These are phyloP conservation scores for Kryptopterus vitreolus DNA, from an alignment of 2,797 vertebrate species.

Conservation along the genomic window DNA sequence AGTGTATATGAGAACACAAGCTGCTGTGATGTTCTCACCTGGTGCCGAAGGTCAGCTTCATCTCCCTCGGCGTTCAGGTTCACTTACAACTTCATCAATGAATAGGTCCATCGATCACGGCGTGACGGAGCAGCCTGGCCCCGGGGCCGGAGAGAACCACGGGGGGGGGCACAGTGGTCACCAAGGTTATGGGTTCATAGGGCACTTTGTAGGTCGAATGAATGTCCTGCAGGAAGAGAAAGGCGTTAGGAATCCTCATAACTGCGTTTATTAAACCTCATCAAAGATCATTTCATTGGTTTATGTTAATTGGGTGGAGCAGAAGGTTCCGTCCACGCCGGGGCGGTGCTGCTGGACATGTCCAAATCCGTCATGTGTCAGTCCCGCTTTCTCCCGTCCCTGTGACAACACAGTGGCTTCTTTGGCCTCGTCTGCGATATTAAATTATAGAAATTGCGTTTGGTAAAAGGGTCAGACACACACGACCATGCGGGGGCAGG, in stretches of 20 bases:
- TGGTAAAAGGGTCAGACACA: constrained; percentile 57
- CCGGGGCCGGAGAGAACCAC: too few relatives aligned
- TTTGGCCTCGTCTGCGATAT: constrained; percentile 87
- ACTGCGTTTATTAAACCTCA: neutral
- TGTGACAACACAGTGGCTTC: constrained; percentile 83
- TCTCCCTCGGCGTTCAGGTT: constrained; percentile 72
- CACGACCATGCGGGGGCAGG: too few relatives aligned
- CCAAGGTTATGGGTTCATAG: constrained; percentile 43
- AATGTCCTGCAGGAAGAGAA: constrained; percentile 27
- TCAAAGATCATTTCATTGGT: too few relatives aligned
- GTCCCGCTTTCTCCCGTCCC: constrained; percentile 79
- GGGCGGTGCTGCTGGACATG: too few relatives aligned
- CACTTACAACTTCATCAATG: constrained; percentile 76
- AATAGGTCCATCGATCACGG: constrained; percentile 71
- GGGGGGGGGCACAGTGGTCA: constrained; percentile 29
- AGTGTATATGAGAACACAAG: too few relatives aligned
- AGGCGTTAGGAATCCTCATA: neutral
- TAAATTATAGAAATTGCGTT: constrained; percentile 99
- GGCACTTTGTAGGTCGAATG: constrained; percentile 36
- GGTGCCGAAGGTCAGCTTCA: constrained; percentile 62
- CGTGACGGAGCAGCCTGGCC: too few relatives aligned
- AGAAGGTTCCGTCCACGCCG: constrained; percentile 39
- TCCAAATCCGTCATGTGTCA: constrained; percentile 97
- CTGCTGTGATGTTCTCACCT: constrained; percentile 26
- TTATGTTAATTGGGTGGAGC: constrained; percentile 51